Evolutionary conservation across 64 coral and sea anemone genomes (phyloP), one percentile per base, ranked within the genome.

Genomic region (Stylophora pistillata): DNA sequence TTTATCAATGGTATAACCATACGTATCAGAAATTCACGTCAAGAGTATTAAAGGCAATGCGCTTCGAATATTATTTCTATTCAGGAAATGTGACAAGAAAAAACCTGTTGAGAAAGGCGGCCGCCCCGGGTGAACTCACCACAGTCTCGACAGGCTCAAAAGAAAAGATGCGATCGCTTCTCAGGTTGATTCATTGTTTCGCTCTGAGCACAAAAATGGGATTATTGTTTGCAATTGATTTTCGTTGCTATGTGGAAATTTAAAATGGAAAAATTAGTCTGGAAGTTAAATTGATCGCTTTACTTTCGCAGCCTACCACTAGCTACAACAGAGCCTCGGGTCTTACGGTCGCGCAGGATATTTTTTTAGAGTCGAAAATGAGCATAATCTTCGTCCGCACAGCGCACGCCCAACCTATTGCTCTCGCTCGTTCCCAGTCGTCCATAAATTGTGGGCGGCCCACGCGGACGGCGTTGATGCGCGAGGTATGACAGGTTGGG

Each of bases 1-100:
- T 84, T 69, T 84, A 84, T 69, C 10, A 53, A 59, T 68, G 62
- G 62, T 84, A 69, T 32, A 84, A 84, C 30, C 37, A 84, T 84
- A 70, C 31, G 31, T 84, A 26, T 53, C 41, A 16, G 63, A 62
- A 81, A 61, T 81, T 30, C 9, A 64, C 15, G 77, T 25, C 26
- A 13, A 60, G 58, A 15, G 17, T 15, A 60, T 18, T 13, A 2
- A 60, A 12, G 17, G 11, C 13, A 60, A 60, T 60, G 4, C 17
- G 1, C 2, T 15, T 64, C 7, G 61, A 17, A 21, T 64, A 9
- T 64, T 64, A 21, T 23, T 64, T 64, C 0, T 17, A 64, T 20
- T 21, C 58, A 61, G 21, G 15, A 10, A 61, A 61, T 5, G 1
- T 61, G 15, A 17, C 0, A 25, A 65, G 25, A 23, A 65, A 0